Base-by-base conservation (phyloP, 2,113 vertebrate species). In the Sinocyclocheilus maitianheensis region DNA sequence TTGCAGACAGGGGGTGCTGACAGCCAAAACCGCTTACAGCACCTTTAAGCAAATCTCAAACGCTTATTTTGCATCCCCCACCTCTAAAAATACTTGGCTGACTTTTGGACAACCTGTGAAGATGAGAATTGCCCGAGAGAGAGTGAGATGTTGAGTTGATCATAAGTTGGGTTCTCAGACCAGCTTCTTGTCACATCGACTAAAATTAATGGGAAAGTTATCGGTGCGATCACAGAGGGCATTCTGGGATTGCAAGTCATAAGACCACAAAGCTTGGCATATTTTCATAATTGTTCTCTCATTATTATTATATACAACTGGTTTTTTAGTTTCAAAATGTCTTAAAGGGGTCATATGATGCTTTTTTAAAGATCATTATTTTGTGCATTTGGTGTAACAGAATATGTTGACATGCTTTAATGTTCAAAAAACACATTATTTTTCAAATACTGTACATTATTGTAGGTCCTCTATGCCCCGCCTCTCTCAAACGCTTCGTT, bases 31-130 rank as follows among this genome's bases (percentile, higher is more conserved):
- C 8, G 20, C 8, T 72, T 72, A 12, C 34, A 22, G 34, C 34
- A 46, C 71, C 20, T n/a, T 74, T 46, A 46, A 46, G 71, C 40
- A 51, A 76, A 51, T 51, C 43, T 48, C 43, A 76, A 76, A 76
- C 3, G 43, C 2, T n/a, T 48, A 16, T 48, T 76, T 51, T 9
- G 72, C n/a, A 76, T 76, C 5, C 6, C n/a, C 40, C n/a, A 48
- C 5, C n/a, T 3, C 3, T 48, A 76, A 24, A 76, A 76, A 51
- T 24, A 48, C 43, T 48, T 76, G n/a, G 22, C 13, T 48, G 22
- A 9, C 58, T 62, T 62, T 26, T 51, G n/a, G 72, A 51, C 43
- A 48, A 48, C 22, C 40, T 24, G 10, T n/a, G 43, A 75, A n/a
- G 11, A 46, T 24, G 40, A 22, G 1, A 74, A 74, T 12, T 74